phyloP scores from a whole-genome alignment of 2,113 vertebrate genomes.

The human region GRCh38 chr17:16094001-16094500 shows the following conservation, averaged over 20 bases:
- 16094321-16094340: background rate
- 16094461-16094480: background rate
- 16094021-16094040: too few relatives aligned
- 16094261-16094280: background rate
- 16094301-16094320: background rate
- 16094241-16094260: background rate
- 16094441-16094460: background rate
- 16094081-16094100: background rate
- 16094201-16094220: background rate
- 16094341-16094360: background rate
- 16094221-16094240: background rate
- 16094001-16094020: too few relatives aligned
- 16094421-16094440: background rate
- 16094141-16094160: background rate
- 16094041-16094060: too few relatives aligned
- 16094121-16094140: background rate
- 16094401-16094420: background rate
- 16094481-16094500: too few relatives aligned
- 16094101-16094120: background rate
- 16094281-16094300: background rate
- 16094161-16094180: background rate
- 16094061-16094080: background rate
- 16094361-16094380: background rate
- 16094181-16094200: background rate
- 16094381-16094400: constrained; percentile 6